Evolutionary conservation across 2,797 vertebrate species (phyloP).

Genomic region (Lepus oiostolus): DNA sequence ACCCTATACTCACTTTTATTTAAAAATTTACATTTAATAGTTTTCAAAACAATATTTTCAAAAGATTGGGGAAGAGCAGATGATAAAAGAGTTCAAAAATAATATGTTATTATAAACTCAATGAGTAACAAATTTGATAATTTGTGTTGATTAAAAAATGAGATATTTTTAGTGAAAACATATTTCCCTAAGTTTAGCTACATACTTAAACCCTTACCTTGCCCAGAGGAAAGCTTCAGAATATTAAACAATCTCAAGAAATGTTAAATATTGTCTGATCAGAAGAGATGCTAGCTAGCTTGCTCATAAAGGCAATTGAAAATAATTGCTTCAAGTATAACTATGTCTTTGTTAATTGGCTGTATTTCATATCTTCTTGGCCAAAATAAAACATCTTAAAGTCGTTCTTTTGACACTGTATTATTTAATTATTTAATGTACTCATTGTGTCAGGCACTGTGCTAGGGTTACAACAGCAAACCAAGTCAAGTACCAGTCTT

Average conservation of each 20-base stretch:
- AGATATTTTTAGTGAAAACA: not conserved
- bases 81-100: not conserved
- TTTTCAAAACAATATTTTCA: not conserved
- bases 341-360: not conserved
- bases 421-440: not conserved
- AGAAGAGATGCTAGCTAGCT: not conserved
- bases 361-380: not conserved
- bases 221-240: not conserved
- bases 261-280: not conserved
- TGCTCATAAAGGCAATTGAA: not conserved
- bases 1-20: not conserved
- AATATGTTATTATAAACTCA: not conserved
- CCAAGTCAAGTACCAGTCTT: not conserved
- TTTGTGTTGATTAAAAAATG: not conserved
- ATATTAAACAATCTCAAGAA: not conserved
- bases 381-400: not conserved
- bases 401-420: not conserved
- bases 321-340: not conserved
- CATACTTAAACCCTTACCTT: not conserved
- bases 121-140: not conserved
- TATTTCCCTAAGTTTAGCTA: not conserved
- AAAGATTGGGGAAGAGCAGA: not conserved
- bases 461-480: not conserved
- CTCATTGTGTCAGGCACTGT: not conserved
- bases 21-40: not conserved